A percentile compares a stretch with the other conserved stretches of the same genome.
Evolutionary conservation across 53 echinoderm and acorn worm species (phyloP).

Genomic region (Crossaster papposus): DNA sequence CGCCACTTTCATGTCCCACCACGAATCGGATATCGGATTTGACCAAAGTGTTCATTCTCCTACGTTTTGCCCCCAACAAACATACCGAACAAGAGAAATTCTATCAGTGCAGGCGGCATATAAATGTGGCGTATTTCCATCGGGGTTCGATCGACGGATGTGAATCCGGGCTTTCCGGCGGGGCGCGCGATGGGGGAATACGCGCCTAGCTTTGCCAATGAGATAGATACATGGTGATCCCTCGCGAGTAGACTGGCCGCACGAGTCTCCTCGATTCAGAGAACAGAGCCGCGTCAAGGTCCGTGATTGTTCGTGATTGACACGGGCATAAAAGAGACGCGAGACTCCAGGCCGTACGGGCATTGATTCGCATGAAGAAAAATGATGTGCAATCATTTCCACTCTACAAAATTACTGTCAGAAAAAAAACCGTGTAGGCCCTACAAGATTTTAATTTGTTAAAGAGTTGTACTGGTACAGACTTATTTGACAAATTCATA

Average conservation of each 20-base stretch:
- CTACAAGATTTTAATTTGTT: no score
- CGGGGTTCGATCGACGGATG: neutral
- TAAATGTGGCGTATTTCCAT: neutral
- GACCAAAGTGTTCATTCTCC: conserved; percentile 2
- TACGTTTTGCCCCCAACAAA: neutral
- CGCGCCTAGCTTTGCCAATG: neutral
- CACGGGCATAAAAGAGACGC: neutral
- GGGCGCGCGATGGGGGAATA: neutral
- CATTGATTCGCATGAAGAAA: neutral
- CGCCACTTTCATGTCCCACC: conserved; percentile 19
- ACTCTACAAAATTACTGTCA: no score
- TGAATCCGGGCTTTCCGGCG: neutral
- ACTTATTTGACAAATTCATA: neutral
- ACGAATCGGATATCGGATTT: conserved; percentile 31
- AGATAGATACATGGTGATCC: conserved; percentile 30
- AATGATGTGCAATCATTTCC: no score
- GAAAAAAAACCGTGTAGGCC: no score
- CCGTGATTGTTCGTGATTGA: neutral
- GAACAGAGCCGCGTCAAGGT: neutral
- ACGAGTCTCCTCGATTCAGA: conserved; percentile 30
- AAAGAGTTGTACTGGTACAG: no score
- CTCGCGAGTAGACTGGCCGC: conserved; percentile 26
- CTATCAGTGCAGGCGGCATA: neutral
- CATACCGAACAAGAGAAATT: neutral
- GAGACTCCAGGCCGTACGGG: neutral